Evolutionary conservation across 2,888 invertebrate genomes (phyloP), one percentile per base, ranked within the genome.

Genomic region (Capitulum mitella): DNA sequence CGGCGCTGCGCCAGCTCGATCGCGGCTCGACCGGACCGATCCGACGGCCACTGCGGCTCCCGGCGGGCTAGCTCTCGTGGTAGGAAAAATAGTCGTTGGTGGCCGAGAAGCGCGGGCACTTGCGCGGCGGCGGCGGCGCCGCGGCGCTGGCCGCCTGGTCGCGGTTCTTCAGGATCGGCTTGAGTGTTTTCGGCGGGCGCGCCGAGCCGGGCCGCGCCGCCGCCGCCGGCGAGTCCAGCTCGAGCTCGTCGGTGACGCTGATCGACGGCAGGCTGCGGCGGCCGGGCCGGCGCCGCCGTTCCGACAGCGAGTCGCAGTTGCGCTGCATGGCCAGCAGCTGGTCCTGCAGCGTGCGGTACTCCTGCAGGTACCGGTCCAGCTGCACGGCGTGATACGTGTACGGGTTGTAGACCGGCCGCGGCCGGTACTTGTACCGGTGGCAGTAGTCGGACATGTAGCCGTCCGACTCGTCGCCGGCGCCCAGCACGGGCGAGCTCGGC

Each of bases 351-450:
- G 43, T 74, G n/a, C 43, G 40, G n/a, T 74, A 74, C 74, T 74
- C 74, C 40, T 74, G 74, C 26, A 74, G 37, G 74, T 74, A 74
- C 1, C 74, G 74, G n/a, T 74, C 74, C 40, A 74, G 43, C 74
- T 74, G 74, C n/a, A 74, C 74, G 26, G 74, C 37, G 43, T 74
- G 74, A 43, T 74, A 74, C 34, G 64, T 64, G 64, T 64, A 64
- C 64, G 64, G 64, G 64, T 64, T 34, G 64, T 10, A 64, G 64
- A 34, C 1, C 1, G 64, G 64, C 1, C 64, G 64, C 29, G 61
- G 61, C 32, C 64, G 64, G 34, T 34, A 64, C 64, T 64, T 64
- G 64, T 64, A 64, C 34, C 64, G 64, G 14, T 34, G 34, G 34
- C 64, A 64, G 34, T 64, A 64, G 64, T 64, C 64, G 64, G 64